Conservation (phyloP, 2,113 vertebrate species). For the Cebus imitator region DNA sequence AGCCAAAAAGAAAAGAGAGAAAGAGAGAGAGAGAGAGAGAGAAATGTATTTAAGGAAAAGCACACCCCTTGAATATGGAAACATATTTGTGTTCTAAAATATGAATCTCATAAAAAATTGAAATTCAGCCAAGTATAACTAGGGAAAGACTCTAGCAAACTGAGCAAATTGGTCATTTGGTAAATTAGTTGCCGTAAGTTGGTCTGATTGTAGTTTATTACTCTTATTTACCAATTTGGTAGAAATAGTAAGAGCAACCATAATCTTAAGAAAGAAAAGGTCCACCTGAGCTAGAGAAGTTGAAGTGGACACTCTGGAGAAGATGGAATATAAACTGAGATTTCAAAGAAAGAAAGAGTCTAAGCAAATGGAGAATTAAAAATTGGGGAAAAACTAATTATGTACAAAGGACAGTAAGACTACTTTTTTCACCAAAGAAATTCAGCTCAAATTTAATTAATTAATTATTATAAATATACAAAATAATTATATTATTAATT, state of each 20-base stretch:
- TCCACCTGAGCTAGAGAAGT: background rate
- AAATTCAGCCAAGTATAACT: background rate
- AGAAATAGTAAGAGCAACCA: background rate
- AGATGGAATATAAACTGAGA: background rate
- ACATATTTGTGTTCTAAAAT: background rate
- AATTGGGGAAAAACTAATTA: background rate
- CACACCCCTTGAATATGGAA: background rate
- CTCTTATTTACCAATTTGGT: background rate
- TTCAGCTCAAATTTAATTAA: background rate
- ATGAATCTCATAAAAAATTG: background rate
- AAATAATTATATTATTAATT: background rate
- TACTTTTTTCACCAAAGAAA: background rate
- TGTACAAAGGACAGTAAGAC: background rate
- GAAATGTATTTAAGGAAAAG: background rate
- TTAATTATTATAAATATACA: background rate
- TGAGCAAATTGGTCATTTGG: background rate
- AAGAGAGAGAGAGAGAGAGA: background rate
- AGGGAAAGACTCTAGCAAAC: background rate
- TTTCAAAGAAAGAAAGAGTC: constrained; percentile 1
- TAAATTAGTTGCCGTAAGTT: background rate
- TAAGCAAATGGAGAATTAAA: background rate
- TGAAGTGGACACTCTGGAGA: background rate
- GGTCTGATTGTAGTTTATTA: background rate
- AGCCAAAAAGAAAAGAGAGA: background rate
- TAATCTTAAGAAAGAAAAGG: constrained; percentile 1